Percentiles rank a stretch among this genome's conserved stretches.
Conservation (phyloP, 2,113 vertebrate genomes). For the Macaca nemestrina region DNA sequence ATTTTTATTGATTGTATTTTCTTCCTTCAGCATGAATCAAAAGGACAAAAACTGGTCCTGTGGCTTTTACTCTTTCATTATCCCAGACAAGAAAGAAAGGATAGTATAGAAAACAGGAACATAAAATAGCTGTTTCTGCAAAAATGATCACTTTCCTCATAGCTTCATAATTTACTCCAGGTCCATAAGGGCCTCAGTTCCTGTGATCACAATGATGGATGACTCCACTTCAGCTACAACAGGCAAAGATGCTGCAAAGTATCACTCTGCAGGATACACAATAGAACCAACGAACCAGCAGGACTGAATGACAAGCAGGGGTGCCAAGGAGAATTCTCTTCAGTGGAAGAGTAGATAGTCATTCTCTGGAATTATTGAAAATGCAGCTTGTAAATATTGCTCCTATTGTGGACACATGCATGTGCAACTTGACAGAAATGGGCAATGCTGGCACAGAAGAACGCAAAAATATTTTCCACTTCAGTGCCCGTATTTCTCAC, state of each 20-base stretch:
- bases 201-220: conserved; percentile 87
- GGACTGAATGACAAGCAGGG: conserved; percentile 72
- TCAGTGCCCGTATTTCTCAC: conserved; percentile 35
- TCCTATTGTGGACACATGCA: conserved; percentile 7
- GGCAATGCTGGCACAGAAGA: neutral
- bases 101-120: conserved; percentile 40
- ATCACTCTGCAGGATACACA: conserved; percentile 83
- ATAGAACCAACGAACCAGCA: conserved; percentile 80
- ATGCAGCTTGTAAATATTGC: conserved; percentile 49
- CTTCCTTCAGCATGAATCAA: conserved; percentile 73
- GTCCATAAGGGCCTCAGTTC: conserved; percentile 84
- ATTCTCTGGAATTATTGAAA: conserved; percentile 66
- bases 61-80: conserved; percentile 77
- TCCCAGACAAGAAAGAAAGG: conserved; percentile 71
- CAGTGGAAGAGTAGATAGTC: conserved; percentile 68
- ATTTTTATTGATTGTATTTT: conserved; percentile 84
- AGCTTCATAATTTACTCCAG: conserved; percentile 86
- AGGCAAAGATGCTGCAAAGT: conserved; percentile 78
- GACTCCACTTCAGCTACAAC: conserved; percentile 80
- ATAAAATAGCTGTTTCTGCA: conserved; percentile 79
- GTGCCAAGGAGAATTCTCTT: conserved; percentile 79
- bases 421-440: conserved; percentile 52
- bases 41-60: conserved; percentile 78
- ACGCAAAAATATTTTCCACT: conserved; percentile 62
- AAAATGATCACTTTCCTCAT: conserved; percentile 76